A percentile compares a stretch with the other conserved stretches of the same genome.
phyloP scores from a whole-genome alignment of 1,140 invertebrate species.

The Lordiphosa collinella region DNA sequence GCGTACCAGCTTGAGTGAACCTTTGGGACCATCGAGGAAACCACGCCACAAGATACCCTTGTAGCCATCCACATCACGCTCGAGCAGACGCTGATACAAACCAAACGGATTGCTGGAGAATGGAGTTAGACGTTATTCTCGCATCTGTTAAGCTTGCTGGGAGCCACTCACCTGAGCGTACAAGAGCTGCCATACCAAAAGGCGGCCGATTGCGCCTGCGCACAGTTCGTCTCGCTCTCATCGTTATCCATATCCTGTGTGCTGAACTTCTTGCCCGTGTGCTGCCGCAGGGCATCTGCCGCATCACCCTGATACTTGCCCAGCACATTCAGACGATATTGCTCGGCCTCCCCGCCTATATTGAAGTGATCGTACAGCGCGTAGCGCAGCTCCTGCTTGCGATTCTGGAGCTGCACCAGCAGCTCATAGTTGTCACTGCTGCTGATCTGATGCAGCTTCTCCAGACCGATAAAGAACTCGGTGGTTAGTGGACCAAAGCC shows the following conservation, averaged over 20 bases:
- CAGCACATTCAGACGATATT: constrained; percentile 52
- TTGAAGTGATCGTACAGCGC: constrained; percentile 61
- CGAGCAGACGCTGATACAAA: constrained; percentile 40
- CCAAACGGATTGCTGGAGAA: constrained; percentile 55
- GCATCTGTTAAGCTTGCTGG: no score
- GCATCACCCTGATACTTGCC: constrained; percentile 52
- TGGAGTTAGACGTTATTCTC: background rate
- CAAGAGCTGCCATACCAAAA: constrained; percentile 59
- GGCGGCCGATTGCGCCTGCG: constrained; percentile 41
- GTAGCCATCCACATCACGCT: constrained; percentile 48
- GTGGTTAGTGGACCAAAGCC: constrained; percentile 38
- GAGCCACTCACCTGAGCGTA: constrained; percentile 35
- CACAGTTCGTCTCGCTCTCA: constrained; percentile 53
- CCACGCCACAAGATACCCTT: constrained; percentile 59
- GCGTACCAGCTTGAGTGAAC: constrained; percentile 49
- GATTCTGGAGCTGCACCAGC: constrained; percentile 48
- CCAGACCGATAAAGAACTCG: constrained; percentile 61
- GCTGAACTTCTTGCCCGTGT: constrained; percentile 58
- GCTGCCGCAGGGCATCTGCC: constrained; percentile 48
- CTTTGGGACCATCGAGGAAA: constrained; percentile 58
- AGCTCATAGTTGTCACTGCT: constrained; percentile 53
- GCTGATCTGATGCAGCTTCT: constrained; percentile 51
- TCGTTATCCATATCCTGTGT: constrained; percentile 52
- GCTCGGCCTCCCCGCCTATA: constrained; percentile 53
- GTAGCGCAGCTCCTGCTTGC: constrained; percentile 42